These are phyloP conservation scores for Discoglossus pictus DNA, from an alignment of 2,797 vertebrate genomes.

Conservation along the genomic window DNA sequence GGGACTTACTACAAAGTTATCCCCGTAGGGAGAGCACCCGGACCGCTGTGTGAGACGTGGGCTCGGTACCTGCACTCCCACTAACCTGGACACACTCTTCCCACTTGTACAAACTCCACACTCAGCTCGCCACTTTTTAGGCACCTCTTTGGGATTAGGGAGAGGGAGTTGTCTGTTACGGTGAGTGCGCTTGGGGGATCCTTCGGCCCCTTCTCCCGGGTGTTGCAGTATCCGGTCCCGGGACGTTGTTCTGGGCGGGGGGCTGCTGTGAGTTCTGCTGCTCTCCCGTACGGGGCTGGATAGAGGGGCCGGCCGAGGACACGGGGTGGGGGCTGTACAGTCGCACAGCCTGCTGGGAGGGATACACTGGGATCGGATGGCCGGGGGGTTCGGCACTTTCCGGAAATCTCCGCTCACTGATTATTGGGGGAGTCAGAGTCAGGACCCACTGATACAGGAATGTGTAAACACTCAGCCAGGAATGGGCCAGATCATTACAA, in stretches of 20 bases:
- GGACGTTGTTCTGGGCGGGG: constrained; percentile 30
- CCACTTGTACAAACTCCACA: too few relatives aligned
- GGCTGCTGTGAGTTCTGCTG: constrained; percentile 43
- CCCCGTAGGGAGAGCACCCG: too few relatives aligned
- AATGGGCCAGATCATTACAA: too few relatives aligned
- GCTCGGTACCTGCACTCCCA: too few relatives aligned
- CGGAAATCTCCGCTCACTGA: constrained; percentile 1
- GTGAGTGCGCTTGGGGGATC: neutral
- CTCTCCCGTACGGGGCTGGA: constrained; percentile 44
- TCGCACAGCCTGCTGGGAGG: constrained; percentile 35
- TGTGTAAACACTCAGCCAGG: too few relatives aligned
- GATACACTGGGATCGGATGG: constrained; percentile 26
- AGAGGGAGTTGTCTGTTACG: too few relatives aligned
- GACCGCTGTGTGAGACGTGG: neutral
- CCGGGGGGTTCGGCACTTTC: constrained; percentile 9
- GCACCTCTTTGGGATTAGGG: too few relatives aligned
- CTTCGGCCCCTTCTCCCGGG: constrained; percentile 8
- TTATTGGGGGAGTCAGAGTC: too few relatives aligned
- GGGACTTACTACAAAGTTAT: too few relatives aligned
- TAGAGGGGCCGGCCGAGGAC: constrained; percentile 36
- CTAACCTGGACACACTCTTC: neutral
- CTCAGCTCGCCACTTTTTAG: too few relatives aligned
- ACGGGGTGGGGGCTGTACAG: constrained; percentile 35
- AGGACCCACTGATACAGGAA: too few relatives aligned
- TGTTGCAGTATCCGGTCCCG: constrained; percentile 26